phyloP scores from a whole-genome alignment of 2,113 vertebrate genomes.

The Etheostoma spectabile region DNA sequence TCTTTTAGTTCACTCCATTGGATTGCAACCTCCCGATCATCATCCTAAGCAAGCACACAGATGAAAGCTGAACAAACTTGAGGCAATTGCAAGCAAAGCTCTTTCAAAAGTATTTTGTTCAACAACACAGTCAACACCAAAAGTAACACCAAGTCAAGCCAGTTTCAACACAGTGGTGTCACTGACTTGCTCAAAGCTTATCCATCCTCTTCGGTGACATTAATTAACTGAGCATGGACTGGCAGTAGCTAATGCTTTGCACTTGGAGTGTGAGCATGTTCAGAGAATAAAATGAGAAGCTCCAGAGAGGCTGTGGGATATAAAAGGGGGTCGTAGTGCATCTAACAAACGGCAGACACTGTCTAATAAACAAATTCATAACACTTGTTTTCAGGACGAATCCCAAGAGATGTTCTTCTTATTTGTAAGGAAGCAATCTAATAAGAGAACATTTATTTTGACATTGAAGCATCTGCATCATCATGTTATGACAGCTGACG shows the following conservation, averaged over 20 bases:
- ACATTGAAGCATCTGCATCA: conserved; percentile 1
- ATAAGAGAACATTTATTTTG: conserved; percentile 19
- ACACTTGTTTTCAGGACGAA: conserved; percentile 9
- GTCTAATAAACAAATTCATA: conserved; percentile 26
- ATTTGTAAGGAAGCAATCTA: conserved; percentile 11
- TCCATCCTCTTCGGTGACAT: conserved; percentile 59
- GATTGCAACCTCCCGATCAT: not conserved
- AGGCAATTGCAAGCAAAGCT: not conserved
- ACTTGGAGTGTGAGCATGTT: conserved; percentile 44
- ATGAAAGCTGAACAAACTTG: not conserved
- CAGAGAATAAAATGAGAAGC: conserved; percentile 38
- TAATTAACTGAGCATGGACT: conserved; percentile 57
- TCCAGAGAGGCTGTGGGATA: conserved; percentile 21
- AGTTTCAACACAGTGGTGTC: conserved; percentile 31
- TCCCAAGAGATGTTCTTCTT: conserved; percentile 16
- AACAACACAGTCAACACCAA: not conserved
- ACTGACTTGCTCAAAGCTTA: conserved; percentile 42
- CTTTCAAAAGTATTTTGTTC: not conserved
- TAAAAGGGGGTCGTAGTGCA: not conserved
- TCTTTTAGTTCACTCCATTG: not conserved
- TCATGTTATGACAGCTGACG: not conserved
- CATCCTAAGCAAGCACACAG: not conserved
- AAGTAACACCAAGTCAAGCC: not conserved
- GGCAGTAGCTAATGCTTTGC: conserved; percentile 47
- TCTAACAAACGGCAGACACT: conserved; percentile 19